A percentile compares a stretch with the other conserved stretches of the same genome.
Evolutionary conservation across 1,140 invertebrate species (phyloP).

Genomic region (Periplaneta americana): DNA sequence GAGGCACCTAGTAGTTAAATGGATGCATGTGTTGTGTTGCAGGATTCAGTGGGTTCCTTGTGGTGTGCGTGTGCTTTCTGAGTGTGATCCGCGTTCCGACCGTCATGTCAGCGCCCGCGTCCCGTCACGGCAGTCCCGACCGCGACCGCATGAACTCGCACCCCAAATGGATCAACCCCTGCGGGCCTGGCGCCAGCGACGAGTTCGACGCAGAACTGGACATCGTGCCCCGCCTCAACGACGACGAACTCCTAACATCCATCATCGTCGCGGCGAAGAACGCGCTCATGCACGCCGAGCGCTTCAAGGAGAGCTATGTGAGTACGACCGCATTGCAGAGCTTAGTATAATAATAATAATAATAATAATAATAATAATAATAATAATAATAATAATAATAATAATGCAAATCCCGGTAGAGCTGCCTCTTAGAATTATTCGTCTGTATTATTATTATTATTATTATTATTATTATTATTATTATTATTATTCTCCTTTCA

Average conservation of each 20-base stretch:
- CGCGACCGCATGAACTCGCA: background rate
- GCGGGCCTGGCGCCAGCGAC: constrained; percentile 37
- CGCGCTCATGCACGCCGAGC: constrained; percentile 38
- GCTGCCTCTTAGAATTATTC: no score
- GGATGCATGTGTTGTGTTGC: background rate
- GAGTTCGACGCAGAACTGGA: constrained; percentile 29
- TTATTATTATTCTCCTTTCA: no score
- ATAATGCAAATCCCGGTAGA: no score
- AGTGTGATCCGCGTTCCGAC: constrained; percentile 18
- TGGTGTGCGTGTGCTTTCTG: constrained; percentile 20
- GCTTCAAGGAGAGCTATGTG: constrained; percentile 45
- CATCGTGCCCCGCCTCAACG: constrained; percentile 3
- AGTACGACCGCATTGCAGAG: no score
- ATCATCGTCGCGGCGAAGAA: constrained; percentile 42
- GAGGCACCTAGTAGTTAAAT: no score
- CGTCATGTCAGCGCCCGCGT: constrained; percentile 19
- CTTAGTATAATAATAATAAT: no score
- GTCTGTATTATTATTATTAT: no score
- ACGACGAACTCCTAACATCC: constrained; percentile 34
- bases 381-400: no score
- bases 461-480: no score
- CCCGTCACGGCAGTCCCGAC: background rate
- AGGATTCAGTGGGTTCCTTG: constrained; percentile 19
- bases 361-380: no score
- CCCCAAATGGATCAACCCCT: constrained; percentile 48